Conservation (phyloP, 2,888 invertebrate genomes). For the Chaitophorus viminalis region DNA sequence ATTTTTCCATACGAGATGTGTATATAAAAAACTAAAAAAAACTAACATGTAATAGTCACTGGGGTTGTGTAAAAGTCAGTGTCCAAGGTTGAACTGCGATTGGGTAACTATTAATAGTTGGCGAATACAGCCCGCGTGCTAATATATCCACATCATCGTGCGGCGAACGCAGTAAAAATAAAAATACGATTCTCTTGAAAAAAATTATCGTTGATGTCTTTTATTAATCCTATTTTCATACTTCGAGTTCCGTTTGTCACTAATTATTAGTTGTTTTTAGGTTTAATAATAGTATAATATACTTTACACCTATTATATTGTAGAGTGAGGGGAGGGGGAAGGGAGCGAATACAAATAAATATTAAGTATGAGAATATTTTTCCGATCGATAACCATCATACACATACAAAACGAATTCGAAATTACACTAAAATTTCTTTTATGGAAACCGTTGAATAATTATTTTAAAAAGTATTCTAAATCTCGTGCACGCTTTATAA, state of each 20-base stretch:
- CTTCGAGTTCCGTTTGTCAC: no score
- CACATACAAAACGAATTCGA: no score
- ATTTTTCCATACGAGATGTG: not conserved
- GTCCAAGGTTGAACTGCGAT: conserved; percentile 19
- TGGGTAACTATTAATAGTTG: conserved; percentile 50
- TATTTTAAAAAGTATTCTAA: no score
- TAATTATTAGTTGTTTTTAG: not conserved
- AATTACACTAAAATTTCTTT: no score
- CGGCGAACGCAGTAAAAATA: not conserved
- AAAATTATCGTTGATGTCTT: not conserved
- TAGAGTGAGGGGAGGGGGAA: no score
- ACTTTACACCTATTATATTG: no score
- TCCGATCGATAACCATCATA: no score
- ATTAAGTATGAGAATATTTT: no score
- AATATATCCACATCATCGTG: not conserved
- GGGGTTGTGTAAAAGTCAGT: conserved; percentile 44
- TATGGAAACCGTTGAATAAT: no score
- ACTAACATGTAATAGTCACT: not conserved
- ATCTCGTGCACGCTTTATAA: no score
- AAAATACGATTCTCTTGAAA: conserved; percentile 26
- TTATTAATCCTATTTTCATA: not conserved
- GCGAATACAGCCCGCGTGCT: conserved; percentile 12
- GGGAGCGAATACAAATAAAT: no score
- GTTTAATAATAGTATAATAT: no score
- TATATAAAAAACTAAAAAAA: not conserved